Conservation (phyloP, 2,113 vertebrate genomes). For the Megaceryle maxima region DNA sequence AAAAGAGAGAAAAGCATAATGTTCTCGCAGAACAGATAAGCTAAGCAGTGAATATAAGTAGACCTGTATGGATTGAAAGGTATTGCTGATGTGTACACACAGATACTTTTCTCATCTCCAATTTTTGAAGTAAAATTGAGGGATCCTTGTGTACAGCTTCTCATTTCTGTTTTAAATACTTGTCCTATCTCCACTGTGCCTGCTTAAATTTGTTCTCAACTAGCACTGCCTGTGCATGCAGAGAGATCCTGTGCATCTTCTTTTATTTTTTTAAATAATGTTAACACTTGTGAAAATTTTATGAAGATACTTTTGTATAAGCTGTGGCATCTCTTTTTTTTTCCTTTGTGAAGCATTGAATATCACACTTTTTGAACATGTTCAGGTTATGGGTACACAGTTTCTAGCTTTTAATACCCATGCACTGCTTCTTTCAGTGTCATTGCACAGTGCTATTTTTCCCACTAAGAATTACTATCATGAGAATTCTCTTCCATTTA, state of each 20-base stretch:
- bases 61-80: slow-evolving; percentile 67
- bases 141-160: slow-evolving; percentile 73
- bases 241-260: slow-evolving; percentile 89
- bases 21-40: slow-evolving; percentile 71
- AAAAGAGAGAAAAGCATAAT: slow-evolving; percentile 42
- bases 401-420: slow-evolving; percentile 75
- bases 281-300: slow-evolving; percentile 94
- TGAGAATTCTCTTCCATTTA: slow-evolving; percentile 67
- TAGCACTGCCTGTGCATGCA: slow-evolving; percentile 91
- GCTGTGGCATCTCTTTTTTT: slow-evolving; percentile 89
- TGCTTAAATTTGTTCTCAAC: slow-evolving; percentile 88
- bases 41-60: slow-evolving; percentile 71
- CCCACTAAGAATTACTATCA: slow-evolving; percentile 73
- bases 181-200: slow-evolving; percentile 83
- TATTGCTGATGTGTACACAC: slow-evolving; percentile 58
- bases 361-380: slow-evolving; percentile 82
- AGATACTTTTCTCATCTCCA: slow-evolving; percentile 67
- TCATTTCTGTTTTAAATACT: slow-evolving; percentile 66
- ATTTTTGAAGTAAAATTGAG: slow-evolving; percentile 59
- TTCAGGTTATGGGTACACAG: slow-evolving; percentile 74
- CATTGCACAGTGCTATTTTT: slow-evolving; percentile 67
- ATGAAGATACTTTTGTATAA: slow-evolving; percentile 89
- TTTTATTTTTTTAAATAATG: slow-evolving; percentile 90
- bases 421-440: slow-evolving; percentile 71
- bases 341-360: slow-evolving; percentile 81